Base-by-base conservation (phyloP, 2,797 vertebrate species). In the Arnoldichthys spilopterus region DNA sequence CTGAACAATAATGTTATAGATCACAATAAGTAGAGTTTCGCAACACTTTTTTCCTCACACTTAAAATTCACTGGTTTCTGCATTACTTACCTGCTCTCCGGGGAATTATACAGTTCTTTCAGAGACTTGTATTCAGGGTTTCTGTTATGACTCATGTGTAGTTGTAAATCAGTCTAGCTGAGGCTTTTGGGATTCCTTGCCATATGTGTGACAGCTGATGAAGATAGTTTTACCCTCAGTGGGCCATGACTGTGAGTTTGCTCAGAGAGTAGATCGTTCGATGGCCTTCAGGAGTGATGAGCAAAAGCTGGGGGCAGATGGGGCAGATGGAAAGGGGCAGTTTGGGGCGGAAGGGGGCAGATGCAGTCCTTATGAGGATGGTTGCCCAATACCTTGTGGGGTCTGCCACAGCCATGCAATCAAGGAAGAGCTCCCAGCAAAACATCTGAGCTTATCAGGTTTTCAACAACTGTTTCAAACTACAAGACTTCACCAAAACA, bases 361-460 rank as follows among this genome's bases (percentile, higher is more conserved):
- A 86, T 84, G 81, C 59, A 79, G 67, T 79, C 53, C 76, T 30
- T 68, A 40, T 61, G 32, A 81, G 70, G 69, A 77, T 71, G 70
- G 59, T 47, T 77, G 76, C 81, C 73, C 58, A 77, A 34, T 77
- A 81, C 76, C 59, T 62, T 64, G 58, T 76, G 72, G 30, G 64
- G 53, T 76, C 70, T 43, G 64, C n/a, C 63, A 59, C 22, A 20
- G 58, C 62, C 54, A 82, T 34, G 58, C 74, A 45, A 77, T 54
- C 62, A 72, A 61, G 54, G 58, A 53, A 26, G 47, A 81, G 79
- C 83, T 84, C 76, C 80, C 49, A 73, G 80, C 70, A 54, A 78
- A 81, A 84, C 85, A 86, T 63, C 81, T 86, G 83, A 85, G 74
- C 62, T 78, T 32, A 47, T 66, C 18, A 66, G 37, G 71, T 81